A percentile compares a stretch with the other conserved stretches of the same genome.
Evolutionary conservation across 2,797 vertebrate genomes (phyloP).

Genomic region (Rhincodon typus): DNA sequence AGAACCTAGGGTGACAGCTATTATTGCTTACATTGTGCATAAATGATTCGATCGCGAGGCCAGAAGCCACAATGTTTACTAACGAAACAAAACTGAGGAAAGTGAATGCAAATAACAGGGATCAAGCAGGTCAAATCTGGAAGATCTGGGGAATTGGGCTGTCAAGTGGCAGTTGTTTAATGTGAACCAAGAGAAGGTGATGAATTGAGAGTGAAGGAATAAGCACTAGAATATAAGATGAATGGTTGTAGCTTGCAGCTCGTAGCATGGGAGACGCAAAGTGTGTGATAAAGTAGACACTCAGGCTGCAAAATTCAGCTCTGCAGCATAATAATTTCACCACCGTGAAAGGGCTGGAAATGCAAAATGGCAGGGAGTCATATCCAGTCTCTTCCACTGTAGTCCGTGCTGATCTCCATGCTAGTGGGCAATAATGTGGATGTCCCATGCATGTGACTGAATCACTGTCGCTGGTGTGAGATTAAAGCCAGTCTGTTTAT

Average conservation of each 20-base stretch:
- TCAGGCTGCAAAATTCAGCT: neutral
- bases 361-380: no score
- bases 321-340: neutral
- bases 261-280: neutral
- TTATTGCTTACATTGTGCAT: conserved; percentile 19
- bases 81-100: conserved; percentile 18
- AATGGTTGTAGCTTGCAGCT: neutral
- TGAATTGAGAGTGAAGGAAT: neutral
- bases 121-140: neutral
- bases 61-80: conserved; percentile 18
- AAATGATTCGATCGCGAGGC: neutral
- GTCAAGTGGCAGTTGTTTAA: conserved; percentile 21
- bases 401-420: neutral
- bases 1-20: neutral
- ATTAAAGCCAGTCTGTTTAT: no score
- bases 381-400: neutral
- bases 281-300: neutral
- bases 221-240: neutral
- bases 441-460: no score
- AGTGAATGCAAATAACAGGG: neutral
- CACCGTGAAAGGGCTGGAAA: neutral
- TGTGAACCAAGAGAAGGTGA: neutral
- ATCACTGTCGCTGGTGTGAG: no score
- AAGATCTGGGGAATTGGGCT: neutral
- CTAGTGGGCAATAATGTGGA: neutral